A percentile compares a stretch with the other conserved stretches of the same genome.
phyloP scores from a whole-genome alignment of 37 sponge, comb jelly and placozoan species.

The Mnemiopsis leidyi region DNA sequence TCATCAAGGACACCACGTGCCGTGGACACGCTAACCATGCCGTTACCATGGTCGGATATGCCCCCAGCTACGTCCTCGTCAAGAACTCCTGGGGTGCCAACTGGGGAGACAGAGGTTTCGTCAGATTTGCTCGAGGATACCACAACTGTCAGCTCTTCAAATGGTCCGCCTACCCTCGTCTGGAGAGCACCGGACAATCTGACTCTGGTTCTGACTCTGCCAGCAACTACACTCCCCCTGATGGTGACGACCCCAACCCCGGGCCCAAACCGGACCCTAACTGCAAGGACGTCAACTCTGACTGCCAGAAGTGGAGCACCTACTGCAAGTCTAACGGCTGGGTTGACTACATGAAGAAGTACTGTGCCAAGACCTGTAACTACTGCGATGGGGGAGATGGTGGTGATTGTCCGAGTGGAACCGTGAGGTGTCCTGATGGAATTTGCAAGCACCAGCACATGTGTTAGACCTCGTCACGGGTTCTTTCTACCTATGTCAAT shows the following conservation, averaged over 20 bases:
- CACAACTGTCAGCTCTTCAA: constrained; percentile 41
- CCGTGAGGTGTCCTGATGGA: neutral
- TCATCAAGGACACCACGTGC: constrained; percentile 27
- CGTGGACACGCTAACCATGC: neutral
- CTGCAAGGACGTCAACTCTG: neutral
- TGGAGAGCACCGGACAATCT: neutral
- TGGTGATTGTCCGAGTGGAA: neutral
- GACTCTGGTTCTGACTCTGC: constrained; percentile 36
- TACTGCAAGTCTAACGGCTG: neutral
- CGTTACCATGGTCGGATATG: constrained; percentile 20
- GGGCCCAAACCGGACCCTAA: neutral
- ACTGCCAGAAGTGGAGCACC: neutral
- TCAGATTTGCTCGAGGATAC: neutral
- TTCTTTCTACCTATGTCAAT: neutral
- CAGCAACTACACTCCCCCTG: constrained; percentile 5
- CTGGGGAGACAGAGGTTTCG: constrained; percentile 43
- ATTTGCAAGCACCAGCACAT: constrained; percentile 31
- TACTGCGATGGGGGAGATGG: constrained; percentile 20
- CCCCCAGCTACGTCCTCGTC: neutral
- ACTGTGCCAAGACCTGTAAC: constrained; percentile 47
- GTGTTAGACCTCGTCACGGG: neutral
- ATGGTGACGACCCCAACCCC: neutral
- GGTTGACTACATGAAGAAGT: constrained; percentile 9
- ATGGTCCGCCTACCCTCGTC: neutral
- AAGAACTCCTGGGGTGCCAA: constrained; percentile 63